Evolutionary conservation across 2,113 vertebrate species (phyloP).

Genomic region (Synchiropus splendidus): DNA sequence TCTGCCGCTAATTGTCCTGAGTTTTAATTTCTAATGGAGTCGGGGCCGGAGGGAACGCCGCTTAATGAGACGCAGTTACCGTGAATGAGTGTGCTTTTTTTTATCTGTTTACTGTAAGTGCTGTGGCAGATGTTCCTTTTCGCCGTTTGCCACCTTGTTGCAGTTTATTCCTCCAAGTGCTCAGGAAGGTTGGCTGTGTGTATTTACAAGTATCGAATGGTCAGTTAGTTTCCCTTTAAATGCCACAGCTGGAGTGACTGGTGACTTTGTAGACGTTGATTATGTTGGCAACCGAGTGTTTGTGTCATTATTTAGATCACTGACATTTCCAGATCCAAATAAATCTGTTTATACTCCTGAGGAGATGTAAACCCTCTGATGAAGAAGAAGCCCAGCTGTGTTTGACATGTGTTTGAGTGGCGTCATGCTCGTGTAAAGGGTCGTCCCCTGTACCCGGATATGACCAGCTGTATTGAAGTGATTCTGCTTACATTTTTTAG

Average conservation of each 20-base stretch:
- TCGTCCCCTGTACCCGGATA: too few species aligned
- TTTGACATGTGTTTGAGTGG: constrained; percentile 30
- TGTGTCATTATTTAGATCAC: constrained; percentile 59
- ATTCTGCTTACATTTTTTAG: too few species aligned
- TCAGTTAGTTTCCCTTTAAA: constrained; percentile 9
- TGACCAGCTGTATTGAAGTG: too few species aligned
- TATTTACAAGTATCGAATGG: constrained; percentile 15
- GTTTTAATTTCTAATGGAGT: constrained; percentile 67
- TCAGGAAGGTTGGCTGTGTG: constrained; percentile 18
- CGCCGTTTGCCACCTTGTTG: constrained; percentile 24
- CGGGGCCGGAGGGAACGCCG: constrained; percentile 53
- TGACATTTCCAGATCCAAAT: constrained; percentile 56
- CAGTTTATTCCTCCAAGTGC: constrained; percentile 34
- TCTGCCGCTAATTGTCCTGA: constrained; percentile 60
- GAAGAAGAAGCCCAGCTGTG: constrained; percentile 43
- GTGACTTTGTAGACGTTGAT: constrained; percentile 33
- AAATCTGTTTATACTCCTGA: constrained; percentile 50
- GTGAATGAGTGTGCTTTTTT: constrained; percentile 24
- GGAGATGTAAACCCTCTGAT: constrained; percentile 38
- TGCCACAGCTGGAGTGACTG: constrained; percentile 8
- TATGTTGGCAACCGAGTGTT: constrained; percentile 57
- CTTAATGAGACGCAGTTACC: constrained; percentile 51
- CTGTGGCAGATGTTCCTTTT: constrained; percentile 33
- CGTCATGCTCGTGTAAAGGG: neutral
- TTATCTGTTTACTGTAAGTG: constrained; percentile 55